Conservation (phyloP, 2,113 vertebrate species). For the Cephalopterus ornatus region DNA sequence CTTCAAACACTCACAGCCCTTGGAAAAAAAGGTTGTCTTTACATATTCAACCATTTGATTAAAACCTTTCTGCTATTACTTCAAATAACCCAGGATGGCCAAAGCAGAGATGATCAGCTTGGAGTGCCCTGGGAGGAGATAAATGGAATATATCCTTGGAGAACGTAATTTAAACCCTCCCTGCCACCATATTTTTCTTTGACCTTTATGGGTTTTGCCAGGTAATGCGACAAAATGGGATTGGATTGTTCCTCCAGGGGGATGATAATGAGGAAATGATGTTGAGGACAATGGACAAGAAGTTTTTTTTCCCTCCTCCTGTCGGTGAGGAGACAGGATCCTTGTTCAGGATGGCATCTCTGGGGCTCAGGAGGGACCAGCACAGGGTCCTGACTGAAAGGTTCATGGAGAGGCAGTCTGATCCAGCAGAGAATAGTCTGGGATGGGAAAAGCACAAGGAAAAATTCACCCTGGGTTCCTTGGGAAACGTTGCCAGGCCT, state of each 20-base stretch:
- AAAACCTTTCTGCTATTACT: background rate
- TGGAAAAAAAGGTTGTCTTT: background rate
- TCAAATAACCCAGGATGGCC: background rate
- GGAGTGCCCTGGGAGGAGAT: background rate
- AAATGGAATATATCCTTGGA: background rate
- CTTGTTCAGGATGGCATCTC: background rate
- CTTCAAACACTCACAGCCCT: background rate
- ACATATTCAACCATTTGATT: background rate
- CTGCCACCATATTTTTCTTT: background rate
- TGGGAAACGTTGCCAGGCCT: background rate
- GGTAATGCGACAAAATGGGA: background rate
- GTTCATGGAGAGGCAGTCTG: background rate
- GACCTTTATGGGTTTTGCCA: background rate
- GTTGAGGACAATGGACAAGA: background rate
- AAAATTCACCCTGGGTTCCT: background rate
- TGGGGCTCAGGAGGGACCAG: fast-evolving
- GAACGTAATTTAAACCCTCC: background rate
- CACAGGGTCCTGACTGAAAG: background rate
- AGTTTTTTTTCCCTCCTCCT: fast-evolving
- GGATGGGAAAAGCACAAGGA: background rate
- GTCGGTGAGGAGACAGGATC: background rate
- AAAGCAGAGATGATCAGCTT: background rate
- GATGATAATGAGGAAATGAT: background rate
- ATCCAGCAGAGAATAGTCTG: background rate
- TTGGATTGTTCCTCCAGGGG: background rate